Evolutionary conservation across 2,797 vertebrate genomes (phyloP).

Genomic region (Telmatherina bonti): DNA sequence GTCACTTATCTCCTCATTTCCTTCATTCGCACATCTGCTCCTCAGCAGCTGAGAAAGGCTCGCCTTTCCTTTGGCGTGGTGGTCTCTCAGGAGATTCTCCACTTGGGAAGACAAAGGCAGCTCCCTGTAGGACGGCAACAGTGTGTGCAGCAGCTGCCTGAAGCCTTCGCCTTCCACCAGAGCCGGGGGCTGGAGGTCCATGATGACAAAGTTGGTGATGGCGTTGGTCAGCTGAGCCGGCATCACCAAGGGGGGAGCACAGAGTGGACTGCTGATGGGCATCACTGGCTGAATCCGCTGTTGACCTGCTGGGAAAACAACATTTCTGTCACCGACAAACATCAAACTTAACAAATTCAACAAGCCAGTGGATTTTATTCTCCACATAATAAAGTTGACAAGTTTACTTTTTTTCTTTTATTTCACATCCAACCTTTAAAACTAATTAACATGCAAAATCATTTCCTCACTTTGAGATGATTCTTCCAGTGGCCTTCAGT

Average conservation of each 20-base stretch:
- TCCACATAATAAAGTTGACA: too few relatives aligned
- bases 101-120: constrained; percentile 70
- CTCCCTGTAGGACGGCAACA: constrained; percentile 76
- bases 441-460: too few relatives aligned
- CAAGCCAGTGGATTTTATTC: too few relatives aligned
- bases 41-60: constrained; percentile 64
- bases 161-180: constrained; percentile 79
- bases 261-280: constrained; percentile 17
- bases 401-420: too few relatives aligned
- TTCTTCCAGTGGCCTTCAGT: too few relatives aligned
- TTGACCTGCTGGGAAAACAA: neutral
- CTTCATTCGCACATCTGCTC: neutral
- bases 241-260: constrained; percentile 19
- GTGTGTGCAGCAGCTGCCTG: constrained; percentile 71
- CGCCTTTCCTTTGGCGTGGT: constrained; percentile 65
- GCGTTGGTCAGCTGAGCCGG: constrained; percentile 63
- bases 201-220: constrained; percentile 76
- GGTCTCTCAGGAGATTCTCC: constrained; percentile 71
- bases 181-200: constrained; percentile 71
- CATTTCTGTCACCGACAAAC: too few relatives aligned
- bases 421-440: too few relatives aligned
- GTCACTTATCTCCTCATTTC: constrained; percentile 26
- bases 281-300: constrained; percentile 32
- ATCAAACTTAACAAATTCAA: too few relatives aligned
- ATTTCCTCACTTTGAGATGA: too few relatives aligned